These are phyloP conservation scores for Muschampia plurimacula DNA, from an alignment of 2,888 invertebrate species.

Conservation along the genomic window DNA sequence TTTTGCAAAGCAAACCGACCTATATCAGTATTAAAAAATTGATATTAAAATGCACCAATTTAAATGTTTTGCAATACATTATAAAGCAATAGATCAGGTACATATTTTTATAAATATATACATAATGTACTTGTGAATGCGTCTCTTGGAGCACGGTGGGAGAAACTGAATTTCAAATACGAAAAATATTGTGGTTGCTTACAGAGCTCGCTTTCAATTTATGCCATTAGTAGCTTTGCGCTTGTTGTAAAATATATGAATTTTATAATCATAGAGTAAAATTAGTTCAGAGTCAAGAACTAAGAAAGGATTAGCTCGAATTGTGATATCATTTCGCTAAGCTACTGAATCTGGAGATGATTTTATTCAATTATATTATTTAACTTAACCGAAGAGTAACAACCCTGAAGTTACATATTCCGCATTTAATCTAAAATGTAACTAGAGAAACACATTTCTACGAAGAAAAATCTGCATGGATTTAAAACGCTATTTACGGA, in stretches of 20 bases:
- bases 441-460: constrained; percentile 19
- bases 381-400: not conserved
- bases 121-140: constrained; percentile 56
- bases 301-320: constrained; percentile 4
- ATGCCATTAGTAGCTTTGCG: constrained; percentile 75
- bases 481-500: constrained; percentile 38
- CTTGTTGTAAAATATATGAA: constrained; percentile 37
- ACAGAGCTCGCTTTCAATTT: constrained; percentile 74
- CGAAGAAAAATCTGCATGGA: constrained; percentile 38
- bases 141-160: constrained; percentile 56
- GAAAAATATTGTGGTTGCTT: constrained; percentile 76
- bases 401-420: not conserved
- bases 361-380: constrained; percentile 2
- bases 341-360: not conserved
- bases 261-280: constrained; percentile 34
- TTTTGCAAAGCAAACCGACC: constrained; percentile 4
- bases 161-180: constrained; percentile 80
- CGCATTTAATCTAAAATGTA: constrained; percentile 25
- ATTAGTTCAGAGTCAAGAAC: constrained; percentile 7
- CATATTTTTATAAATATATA: no score
- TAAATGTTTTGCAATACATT: no score
- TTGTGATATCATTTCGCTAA: not conserved
- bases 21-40: no score
- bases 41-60: no score
- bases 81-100: no score